Evolutionary conservation across 2,888 invertebrate genomes (phyloP).

Genomic region (Artemia sp.): DNA sequence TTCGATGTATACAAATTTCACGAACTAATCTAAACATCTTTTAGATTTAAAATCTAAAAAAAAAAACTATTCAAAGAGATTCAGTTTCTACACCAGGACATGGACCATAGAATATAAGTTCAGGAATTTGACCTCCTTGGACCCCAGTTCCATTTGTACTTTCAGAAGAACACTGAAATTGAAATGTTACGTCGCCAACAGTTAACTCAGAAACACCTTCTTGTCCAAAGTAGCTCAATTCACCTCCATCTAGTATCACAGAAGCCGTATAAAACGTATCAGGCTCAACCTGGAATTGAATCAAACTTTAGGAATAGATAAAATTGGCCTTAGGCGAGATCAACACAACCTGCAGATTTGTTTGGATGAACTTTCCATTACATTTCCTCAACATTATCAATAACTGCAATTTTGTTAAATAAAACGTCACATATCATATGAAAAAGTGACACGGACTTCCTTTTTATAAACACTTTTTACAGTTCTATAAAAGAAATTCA

Average conservation of each 20-base stretch:
- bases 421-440: no score
- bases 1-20: no score
- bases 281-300: constrained; percentile 55
- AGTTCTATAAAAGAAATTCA: no score
- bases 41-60: no score
- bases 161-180: constrained; percentile 91
- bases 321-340: not conserved
- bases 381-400: not conserved
- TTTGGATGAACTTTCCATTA: not conserved
- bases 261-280: constrained; percentile 88
- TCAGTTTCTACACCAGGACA: constrained; percentile 34
- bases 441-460: not conserved
- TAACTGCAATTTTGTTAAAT: not conserved
- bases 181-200: constrained; percentile 82
- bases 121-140: constrained; percentile 92
- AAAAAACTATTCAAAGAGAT: not conserved
- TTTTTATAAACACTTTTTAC: no score
- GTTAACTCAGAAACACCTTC: constrained; percentile 88
- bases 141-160: constrained; percentile 95
- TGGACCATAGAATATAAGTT: constrained; percentile 85
- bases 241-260: constrained; percentile 80
- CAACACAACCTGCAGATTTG: not conserved
- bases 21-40: no score
- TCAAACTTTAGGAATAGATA: no score
- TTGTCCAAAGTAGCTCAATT: constrained; percentile 89